Conservation (phyloP, 2,797 vertebrate genomes). For the Pelochelys cantorii region DNA sequence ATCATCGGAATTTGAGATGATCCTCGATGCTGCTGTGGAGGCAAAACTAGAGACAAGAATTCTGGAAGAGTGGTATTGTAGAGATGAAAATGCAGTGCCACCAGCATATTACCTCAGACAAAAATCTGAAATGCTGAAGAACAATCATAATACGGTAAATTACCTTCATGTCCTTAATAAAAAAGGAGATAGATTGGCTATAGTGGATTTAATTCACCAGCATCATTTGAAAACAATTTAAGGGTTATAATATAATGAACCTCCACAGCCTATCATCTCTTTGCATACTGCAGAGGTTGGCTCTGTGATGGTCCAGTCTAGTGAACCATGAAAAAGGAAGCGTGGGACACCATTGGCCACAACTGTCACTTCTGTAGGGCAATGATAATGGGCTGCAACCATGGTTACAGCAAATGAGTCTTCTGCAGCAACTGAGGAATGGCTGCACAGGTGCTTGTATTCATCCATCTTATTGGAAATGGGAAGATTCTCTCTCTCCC, state of each 20-base stretch:
- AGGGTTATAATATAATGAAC: neutral
- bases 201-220: neutral
- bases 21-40: constrained; percentile 94
- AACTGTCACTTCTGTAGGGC: neutral
- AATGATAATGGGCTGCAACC: neutral
- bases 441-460: neutral
- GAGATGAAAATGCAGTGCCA: constrained; percentile 97
- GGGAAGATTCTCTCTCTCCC: neutral
- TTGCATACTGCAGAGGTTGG: neutral
- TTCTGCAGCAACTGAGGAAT: neutral
- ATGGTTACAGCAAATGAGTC: neutral
- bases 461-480: neutral
- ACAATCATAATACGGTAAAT: constrained; percentile 90
- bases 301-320: neutral
- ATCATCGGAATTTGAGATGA: constrained; percentile 98
- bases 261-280: neutral
- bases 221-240: neutral
- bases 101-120: constrained; percentile 98
- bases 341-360: neutral
- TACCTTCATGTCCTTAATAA: neutral
- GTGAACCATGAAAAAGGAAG: neutral
- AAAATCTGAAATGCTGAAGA: constrained; percentile 92
- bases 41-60: constrained; percentile 94
- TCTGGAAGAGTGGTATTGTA: constrained; percentile 98
- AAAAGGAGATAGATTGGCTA: fast-evolving